Evolutionary conservation across 2,797 vertebrate species (phyloP), one percentile per base, ranked within the genome.

Genomic region (Megaceryle alcyon): DNA sequence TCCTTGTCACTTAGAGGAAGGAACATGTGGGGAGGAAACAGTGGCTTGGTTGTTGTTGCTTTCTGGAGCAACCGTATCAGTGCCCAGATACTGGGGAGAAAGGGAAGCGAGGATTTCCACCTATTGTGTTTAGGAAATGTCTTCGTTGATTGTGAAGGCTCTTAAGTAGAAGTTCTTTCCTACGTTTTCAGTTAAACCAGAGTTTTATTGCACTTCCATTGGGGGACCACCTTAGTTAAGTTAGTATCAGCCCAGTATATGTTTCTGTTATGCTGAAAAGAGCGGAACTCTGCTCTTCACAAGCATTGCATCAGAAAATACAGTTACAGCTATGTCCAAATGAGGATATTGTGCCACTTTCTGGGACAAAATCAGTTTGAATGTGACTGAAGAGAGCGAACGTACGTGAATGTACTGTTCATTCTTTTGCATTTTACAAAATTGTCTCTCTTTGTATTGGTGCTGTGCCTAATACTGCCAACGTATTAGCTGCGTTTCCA

Each of bases 51-150:
- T 25, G 59, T 2, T 12, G 66, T 54, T 41, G n/a, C 65, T 54
- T 26, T 51, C 37, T 48, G 1, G 4, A 61, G 61, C 73, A 44
- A 7, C 73, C 46, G 9, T 60, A 43, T 92, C 94, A 92, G 66
- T 33, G 57, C 49, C 46, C 65, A 33, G 76, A 95, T 44, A 81
- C 75, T 76, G 69, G 13, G 49, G 69, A 90, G 79, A 80, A 89
- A 76, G 60, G 94, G 68, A 95, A 90, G 82, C 10, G 3, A 94
- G 93, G 78, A 96, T 64, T 97, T 96, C 95, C 96, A 94, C 90
- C 84, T 94, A 95, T 95, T 96, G 92, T 96, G 33, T 46, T 88
- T 78, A 71, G 86, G 68, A 82, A 71, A 87, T 89, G 33, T 87
- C 94, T 87, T 92, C 16, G 9, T 75, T 95, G 91, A 94, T 94